phyloP scores from a whole-genome alignment of 1,140 invertebrate genomes.

The Protaetia brevitarsis region DNA sequence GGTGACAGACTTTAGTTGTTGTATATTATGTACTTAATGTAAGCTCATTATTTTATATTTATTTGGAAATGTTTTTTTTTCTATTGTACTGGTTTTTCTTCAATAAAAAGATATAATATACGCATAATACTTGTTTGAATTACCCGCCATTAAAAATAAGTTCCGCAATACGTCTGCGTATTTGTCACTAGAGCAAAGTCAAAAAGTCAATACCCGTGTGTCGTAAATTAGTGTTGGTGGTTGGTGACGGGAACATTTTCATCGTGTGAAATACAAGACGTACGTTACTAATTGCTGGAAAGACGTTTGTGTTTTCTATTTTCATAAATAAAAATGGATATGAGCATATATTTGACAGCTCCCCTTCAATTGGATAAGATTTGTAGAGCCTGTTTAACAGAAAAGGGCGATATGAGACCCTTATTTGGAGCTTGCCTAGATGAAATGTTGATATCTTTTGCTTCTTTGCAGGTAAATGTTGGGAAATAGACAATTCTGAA shows the following conservation, averaged over 20 bases:
- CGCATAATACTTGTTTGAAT: too few species aligned
- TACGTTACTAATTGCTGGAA: constrained; percentile 25
- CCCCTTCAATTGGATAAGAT: constrained; percentile 48
- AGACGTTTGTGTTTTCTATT: constrained; percentile 38
- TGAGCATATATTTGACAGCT: constrained; percentile 44
- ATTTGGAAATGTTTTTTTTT: neutral
- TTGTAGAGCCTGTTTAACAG: constrained; percentile 48
- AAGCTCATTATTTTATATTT: neutral
- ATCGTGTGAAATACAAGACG: constrained; percentile 25
- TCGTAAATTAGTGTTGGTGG: constrained; percentile 22
- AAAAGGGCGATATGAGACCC: constrained; percentile 50
- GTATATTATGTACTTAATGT: too few species aligned
- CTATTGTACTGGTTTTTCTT: neutral
- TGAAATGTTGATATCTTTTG: constrained; percentile 50
- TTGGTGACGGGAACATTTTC: constrained; percentile 22
- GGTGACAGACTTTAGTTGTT: neutral
- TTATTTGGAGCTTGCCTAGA: constrained; percentile 50
- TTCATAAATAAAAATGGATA: constrained; percentile 42
- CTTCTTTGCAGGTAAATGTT: constrained; percentile 45
- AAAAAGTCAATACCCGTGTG: neutral
- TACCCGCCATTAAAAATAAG: constrained; percentile 6
- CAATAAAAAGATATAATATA: too few species aligned
- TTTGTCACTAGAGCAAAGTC: neutral
- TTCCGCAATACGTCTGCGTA: constrained; percentile 27
- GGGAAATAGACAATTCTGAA: neutral